phyloP scores from a whole-genome alignment of 1,140 invertebrate species.

The Conopomorpha cramerella region DNA sequence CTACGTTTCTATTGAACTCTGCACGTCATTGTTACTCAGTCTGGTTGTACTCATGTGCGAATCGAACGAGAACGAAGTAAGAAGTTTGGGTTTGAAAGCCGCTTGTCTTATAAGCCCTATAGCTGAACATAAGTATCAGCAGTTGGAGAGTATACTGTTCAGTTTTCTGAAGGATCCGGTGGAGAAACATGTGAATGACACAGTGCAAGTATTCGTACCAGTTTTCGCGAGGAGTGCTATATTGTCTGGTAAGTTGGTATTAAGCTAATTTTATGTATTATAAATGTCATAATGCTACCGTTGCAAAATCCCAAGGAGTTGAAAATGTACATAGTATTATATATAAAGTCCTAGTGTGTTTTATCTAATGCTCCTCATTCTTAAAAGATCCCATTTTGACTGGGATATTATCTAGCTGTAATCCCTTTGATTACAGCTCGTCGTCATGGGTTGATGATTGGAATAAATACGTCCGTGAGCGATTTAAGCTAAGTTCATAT shows the following conservation, averaged over 20 bases:
- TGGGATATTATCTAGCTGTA: too few relatives aligned
- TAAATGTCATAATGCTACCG: too few relatives aligned
- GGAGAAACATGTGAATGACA: conserved; percentile 36
- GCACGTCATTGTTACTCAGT: conserved; percentile 49
- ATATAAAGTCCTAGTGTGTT: too few relatives aligned
- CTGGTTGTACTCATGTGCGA: conserved; percentile 52
- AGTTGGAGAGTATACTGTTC: conserved; percentile 51
- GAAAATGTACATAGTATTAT: too few relatives aligned
- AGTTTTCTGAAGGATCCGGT: conserved; percentile 41
- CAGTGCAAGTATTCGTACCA: conserved; percentile 40
- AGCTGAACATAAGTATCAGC: conserved; percentile 41
- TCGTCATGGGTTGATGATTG: too few relatives aligned
- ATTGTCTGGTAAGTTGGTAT: conserved; percentile 36
- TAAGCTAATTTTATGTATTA: too few relatives aligned
- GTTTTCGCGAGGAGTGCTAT: conserved; percentile 44
- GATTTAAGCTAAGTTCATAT: too few relatives aligned
- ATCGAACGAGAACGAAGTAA: conserved; percentile 38
- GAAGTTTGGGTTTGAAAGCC: conserved; percentile 35
- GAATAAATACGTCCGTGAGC: too few relatives aligned
- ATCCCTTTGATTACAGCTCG: too few relatives aligned
- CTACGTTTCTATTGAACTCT: conserved; percentile 43
- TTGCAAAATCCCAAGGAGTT: too few relatives aligned
- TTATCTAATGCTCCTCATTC: too few relatives aligned
- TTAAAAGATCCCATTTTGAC: too few relatives aligned
- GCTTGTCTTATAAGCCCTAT: conserved; percentile 44